phyloP scores from a whole-genome alignment of 2,888 invertebrate species.

The Ectemnius cavifrons region DNA sequence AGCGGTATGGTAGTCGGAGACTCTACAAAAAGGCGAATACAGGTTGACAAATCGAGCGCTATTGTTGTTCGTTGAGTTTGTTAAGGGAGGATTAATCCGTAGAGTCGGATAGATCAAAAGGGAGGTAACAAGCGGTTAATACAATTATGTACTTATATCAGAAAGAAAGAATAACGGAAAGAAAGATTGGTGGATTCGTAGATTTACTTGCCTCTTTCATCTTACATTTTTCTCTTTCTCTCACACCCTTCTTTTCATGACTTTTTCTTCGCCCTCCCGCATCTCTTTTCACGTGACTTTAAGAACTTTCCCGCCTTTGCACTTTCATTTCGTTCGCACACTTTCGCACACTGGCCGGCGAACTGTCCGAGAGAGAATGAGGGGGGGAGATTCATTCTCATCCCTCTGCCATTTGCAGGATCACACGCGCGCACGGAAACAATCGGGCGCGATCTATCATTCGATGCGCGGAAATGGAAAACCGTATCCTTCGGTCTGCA shows the following conservation, averaged over 20 bases:
- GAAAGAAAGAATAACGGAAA: conserved; percentile 14
- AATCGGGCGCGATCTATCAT: too few relatives aligned
- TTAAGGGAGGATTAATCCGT: conserved; percentile 3
- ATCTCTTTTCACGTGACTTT: neutral
- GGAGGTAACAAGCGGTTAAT: conserved; percentile 22
- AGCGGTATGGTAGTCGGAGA: conserved; percentile 49
- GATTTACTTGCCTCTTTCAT: conserved; percentile 41
- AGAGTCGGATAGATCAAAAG: conserved; percentile 27
- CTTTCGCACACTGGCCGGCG: neutral
- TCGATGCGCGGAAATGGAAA: too few relatives aligned
- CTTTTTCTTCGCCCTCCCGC: conserved; percentile 13
- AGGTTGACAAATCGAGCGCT: conserved; percentile 40
- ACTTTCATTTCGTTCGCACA: conserved; percentile 1
- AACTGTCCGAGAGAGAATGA: too few relatives aligned
- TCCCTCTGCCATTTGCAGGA: neutral
- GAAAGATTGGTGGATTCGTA: conserved; percentile 28
- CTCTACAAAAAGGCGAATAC: conserved; percentile 53
- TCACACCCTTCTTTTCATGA: conserved; percentile 3
- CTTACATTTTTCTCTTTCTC: conserved; percentile 12
- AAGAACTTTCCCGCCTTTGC: too few relatives aligned
- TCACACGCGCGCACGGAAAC: neutral
- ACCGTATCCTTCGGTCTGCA: too few relatives aligned
- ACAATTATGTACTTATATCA: neutral
- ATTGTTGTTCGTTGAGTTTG: conserved; percentile 39
- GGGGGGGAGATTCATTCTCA: too few relatives aligned